Base-by-base conservation (phyloP, 2,113 vertebrate genomes). In the Aix galericulata region DNA sequence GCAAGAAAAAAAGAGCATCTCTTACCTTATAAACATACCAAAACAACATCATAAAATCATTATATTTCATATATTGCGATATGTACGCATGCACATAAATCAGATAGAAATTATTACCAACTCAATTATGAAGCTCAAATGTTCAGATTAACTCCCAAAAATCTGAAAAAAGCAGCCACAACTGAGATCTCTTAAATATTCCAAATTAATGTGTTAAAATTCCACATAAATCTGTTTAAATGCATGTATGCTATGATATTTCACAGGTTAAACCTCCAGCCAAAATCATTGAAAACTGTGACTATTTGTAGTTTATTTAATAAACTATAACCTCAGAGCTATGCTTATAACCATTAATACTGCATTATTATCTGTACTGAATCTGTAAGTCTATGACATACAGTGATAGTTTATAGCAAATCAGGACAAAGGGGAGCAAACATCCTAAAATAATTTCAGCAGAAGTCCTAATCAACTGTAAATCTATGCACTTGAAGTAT, bases 401-500 rank as follows among this genome's bases (percentile, higher is more conserved):
- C 6, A 71, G 9, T 25, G 40, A 32, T 32, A 81, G 93, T 56
- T 79, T 27, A 69, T 3, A 88, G 76, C 15, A 91, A 84, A 93
- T 26, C 6, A 13, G 36, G 36, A 15, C 29, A 67, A 94, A 82
- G 17, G 21, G 56, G 58, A 55, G 48, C 72, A 67, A 62, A 53
- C 40, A 71, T 75, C 60, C 58, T 55, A 85, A 94, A 91, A 60
- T 79, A 90, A 83, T 77, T 87, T 68, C 67, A 82, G 56, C 42
- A 79, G 55, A 71, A 88, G 22, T 34, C 22, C 36, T 86, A 83
- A 96, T 91, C 91, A 94, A 36, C 21, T 42, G 72, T 78, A 85
- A 96, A 88, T 72, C 25, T 29, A 53, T 53, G 50, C 40, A 90
- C 82, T 88, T 91, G 87, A 94, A 46, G 26, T 84, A 89, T 68